These are phyloP conservation scores for Perithous albicinctus DNA, from an alignment of 2,888 invertebrate genomes.

Conservation along the genomic window DNA sequence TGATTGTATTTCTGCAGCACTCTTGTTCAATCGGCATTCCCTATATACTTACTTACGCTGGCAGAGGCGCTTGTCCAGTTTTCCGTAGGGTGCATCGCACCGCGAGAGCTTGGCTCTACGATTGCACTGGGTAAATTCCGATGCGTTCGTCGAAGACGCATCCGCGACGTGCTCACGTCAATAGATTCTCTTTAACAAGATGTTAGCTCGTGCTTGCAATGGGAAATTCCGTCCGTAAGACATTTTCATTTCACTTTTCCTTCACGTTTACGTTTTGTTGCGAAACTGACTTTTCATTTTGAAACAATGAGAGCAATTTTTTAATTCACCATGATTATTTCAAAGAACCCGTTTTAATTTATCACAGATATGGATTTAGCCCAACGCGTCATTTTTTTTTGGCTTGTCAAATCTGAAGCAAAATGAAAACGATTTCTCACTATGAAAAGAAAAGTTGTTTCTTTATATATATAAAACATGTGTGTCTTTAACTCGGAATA, in stretches of 20 bases:
- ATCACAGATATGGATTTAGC: too few relatives aligned
- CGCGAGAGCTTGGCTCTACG: slow-evolving; percentile 25
- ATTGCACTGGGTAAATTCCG: slow-evolving; percentile 51
- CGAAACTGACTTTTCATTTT: background rate
- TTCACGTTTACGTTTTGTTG: background rate
- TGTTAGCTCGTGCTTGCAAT: slow-evolving; percentile 30
- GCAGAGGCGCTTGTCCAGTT: background rate
- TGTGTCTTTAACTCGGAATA: too few relatives aligned
- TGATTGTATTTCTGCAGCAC: background rate
- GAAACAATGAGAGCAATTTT: background rate
- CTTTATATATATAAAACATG: too few relatives aligned
- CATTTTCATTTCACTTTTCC: slow-evolving; percentile 15
- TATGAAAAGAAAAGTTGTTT: too few relatives aligned
- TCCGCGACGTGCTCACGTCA: slow-evolving; percentile 42
- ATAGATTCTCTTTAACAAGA: slow-evolving; percentile 52
- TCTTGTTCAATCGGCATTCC: background rate
- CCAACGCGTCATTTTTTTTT: too few relatives aligned
- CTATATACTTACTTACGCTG: background rate
- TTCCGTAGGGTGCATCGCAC: slow-evolving; percentile 21
- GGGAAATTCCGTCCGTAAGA: background rate
- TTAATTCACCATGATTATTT: too few relatives aligned
- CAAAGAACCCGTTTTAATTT: too few relatives aligned
- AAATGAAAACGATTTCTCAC: too few relatives aligned
- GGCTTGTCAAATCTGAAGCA: too few relatives aligned
- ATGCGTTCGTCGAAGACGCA: slow-evolving; percentile 61